These are phyloP conservation scores for Aphis craccivora DNA, from an alignment of 1,140 invertebrate species.

Conservation along the genomic window DNA sequence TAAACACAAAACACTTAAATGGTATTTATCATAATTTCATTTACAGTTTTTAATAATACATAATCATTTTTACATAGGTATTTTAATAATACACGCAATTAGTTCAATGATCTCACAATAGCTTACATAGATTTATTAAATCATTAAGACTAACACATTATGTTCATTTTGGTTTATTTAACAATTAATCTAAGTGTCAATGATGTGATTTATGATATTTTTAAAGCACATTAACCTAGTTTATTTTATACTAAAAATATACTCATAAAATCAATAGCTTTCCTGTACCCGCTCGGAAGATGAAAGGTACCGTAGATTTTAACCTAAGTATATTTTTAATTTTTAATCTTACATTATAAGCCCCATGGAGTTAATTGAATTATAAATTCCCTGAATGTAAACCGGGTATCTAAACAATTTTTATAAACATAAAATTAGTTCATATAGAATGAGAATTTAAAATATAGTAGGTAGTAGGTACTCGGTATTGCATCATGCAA, in stretches of 20 bases:
- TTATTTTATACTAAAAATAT: neutral
- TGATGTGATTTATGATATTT: neutral
- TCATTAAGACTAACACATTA: neutral
- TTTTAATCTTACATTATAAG: neutral
- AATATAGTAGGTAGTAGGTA: too few species aligned
- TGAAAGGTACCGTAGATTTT: neutral
- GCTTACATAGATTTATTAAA: neutral
- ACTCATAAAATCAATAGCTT: neutral
- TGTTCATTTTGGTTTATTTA: neutral
- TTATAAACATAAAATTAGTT: neutral
- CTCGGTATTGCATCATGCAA: neutral
- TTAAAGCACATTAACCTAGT: neutral
- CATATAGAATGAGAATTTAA: neutral
- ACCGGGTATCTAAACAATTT: neutral
- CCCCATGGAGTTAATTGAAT: neutral
- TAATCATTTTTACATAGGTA: too few species aligned
- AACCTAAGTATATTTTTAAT: neutral
- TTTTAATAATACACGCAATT: neutral
- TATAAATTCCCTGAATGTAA: neutral
- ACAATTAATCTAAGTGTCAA: neutral
- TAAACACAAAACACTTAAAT: neutral
- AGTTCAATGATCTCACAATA: neutral
- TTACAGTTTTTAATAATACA: neutral
- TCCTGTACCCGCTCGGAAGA: neutral
- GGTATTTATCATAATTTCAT: neutral